Conservation (phyloP, 2,797 vertebrate species). For the Channa striata region DNA sequence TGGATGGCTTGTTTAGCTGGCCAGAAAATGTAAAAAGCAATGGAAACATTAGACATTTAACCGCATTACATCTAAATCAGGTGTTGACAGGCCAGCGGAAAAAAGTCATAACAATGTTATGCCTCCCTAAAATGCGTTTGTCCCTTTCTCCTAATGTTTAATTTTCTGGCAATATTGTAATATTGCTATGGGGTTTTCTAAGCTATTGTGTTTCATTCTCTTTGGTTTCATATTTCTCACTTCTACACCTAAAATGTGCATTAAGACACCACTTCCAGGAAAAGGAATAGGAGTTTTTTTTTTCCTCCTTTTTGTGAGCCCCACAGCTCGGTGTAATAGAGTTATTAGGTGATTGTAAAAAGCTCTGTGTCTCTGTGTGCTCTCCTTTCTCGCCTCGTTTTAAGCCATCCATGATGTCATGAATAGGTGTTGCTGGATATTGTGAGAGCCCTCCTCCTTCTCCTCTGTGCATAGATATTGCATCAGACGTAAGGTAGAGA, state of each 20-base stretch:
- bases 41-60: constrained; percentile 83
- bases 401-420: constrained; percentile 86
- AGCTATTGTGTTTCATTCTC: constrained; percentile 83
- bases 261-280: constrained; percentile 87
- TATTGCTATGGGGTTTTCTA: constrained; percentile 81
- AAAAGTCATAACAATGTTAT: constrained; percentile 80
- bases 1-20: constrained; percentile 47
- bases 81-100: constrained; percentile 79
- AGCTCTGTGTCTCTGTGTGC: constrained; percentile 80
- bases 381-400: constrained; percentile 80
- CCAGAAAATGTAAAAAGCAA: constrained; percentile 69
- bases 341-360: constrained; percentile 90
- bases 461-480: constrained; percentile 67
- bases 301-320: constrained; percentile 77
- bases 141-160: constrained; percentile 85
- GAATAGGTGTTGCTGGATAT: constrained; percentile 85
- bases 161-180: constrained; percentile 87
- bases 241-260: constrained; percentile 87
- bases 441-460: constrained; percentile 61
- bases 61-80: constrained; percentile 84
- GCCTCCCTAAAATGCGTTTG: constrained; percentile 79
- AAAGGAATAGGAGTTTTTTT: constrained; percentile 74
- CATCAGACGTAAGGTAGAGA: constrained; percentile 75
- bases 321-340: constrained; percentile 86
- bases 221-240: constrained; percentile 86